Evolutionary conservation across 1,140 invertebrate species (phyloP).

Genomic region (Pseudomyrmex flavicornis): DNA sequence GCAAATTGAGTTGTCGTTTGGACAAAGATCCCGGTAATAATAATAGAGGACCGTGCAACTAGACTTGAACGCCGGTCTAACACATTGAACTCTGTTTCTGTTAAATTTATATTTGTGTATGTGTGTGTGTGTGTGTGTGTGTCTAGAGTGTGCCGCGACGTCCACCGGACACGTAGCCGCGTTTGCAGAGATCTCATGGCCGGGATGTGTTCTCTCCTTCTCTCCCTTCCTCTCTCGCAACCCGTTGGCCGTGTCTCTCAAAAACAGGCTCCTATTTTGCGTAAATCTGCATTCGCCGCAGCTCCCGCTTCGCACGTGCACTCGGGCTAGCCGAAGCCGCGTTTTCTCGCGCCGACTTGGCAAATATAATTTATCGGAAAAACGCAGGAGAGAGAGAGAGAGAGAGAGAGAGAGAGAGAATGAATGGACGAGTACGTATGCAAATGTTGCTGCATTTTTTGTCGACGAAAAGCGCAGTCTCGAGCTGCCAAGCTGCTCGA

Average conservation of each 20-base stretch:
- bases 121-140: conserved; percentile 1
- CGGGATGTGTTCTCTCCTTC: background rate
- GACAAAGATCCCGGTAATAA: conserved; percentile 52
- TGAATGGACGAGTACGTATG: conserved; percentile 24
- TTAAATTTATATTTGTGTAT: conserved; percentile 41
- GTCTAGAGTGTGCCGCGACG: background rate
- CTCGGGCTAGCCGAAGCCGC: conserved; percentile 1
- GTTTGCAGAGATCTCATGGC: conserved; percentile 27
- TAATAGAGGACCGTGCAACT: conserved; percentile 44
- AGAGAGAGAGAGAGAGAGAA: background rate
- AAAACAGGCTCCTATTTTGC: conserved; percentile 53
- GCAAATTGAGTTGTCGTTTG: conserved; percentile 28
- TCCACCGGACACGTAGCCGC: conserved; percentile 34
- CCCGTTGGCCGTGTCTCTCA: conserved; percentile 35
- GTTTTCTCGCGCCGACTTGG: conserved; percentile 40
- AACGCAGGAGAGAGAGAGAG: conserved; percentile 5
- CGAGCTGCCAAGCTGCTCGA: conserved; percentile 34
- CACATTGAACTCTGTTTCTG: conserved; percentile 38
- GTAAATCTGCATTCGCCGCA: conserved; percentile 55
- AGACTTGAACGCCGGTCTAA: conserved; percentile 36
- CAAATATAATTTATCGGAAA: conserved; percentile 60
- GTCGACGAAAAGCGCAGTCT: conserved; percentile 28
- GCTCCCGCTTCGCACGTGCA: conserved; percentile 34
- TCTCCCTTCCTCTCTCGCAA: background rate
- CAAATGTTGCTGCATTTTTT: conserved; percentile 50